phyloP scores from a whole-genome alignment of 2,797 vertebrate genomes.

The Tamandua tetradactyla region DNA sequence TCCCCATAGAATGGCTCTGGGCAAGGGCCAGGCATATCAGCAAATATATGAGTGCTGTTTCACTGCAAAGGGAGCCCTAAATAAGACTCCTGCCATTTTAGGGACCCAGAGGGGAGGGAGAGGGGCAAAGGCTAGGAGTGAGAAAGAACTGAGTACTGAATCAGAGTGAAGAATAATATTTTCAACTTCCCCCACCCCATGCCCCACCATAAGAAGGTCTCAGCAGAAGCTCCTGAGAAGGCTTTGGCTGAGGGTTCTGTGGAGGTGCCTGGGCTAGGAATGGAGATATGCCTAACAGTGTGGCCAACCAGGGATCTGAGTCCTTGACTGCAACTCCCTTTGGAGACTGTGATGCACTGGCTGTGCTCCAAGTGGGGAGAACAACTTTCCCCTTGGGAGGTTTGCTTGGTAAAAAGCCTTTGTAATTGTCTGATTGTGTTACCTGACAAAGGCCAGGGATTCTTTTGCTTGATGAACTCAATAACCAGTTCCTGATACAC shows the following conservation, averaged over 20 bases:
- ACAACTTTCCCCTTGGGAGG: neutral
- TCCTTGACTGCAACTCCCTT: neutral
- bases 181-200: neutral
- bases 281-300: neutral
- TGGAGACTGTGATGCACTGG: neutral
- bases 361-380: neutral
- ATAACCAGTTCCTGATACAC: too few species aligned
- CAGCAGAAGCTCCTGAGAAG: neutral
- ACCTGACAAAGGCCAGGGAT: too few species aligned
- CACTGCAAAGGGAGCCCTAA: neutral
- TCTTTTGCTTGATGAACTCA: too few species aligned
- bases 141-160: neutral
- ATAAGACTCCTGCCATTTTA: neutral
- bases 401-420: neutral
- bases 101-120: neutral
- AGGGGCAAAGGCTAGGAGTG: neutral
- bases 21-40: neutral
- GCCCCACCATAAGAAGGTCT: neutral
- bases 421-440: too few species aligned
- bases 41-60: neutral
- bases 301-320: neutral
- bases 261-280: neutral
- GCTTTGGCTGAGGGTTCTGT: neutral
- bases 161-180: neutral
- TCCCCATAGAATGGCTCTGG: neutral